Evolutionary conservation across 2,888 invertebrate species (phyloP), one percentile per base, ranked within the genome.

Genomic region (Limenitis camilla): DNA sequence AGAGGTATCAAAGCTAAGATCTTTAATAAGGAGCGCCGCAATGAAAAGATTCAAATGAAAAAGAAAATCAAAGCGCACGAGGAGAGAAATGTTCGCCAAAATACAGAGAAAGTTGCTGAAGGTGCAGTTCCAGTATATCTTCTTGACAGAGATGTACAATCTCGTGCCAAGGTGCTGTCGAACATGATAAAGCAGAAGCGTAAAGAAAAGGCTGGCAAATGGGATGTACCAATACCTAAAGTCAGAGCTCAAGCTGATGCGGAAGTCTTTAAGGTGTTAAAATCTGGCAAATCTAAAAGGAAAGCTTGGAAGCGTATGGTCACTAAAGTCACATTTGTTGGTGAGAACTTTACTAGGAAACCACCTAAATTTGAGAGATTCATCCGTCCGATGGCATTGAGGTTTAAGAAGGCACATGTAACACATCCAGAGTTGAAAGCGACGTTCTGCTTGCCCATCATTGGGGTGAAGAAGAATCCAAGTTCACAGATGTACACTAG

Each of bases 301-400:
- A 99, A 99, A 86, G 96, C 96, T 0, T 99, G 99, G 99, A 99
- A 99, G 73, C 89, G 99, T 53, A 98, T 99, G 98, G 98, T 99
- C 0, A 99, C 99, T 0, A 99, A 99, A 89, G 97, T 97, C 0
- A 96, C 96, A 44, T 99, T 92, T 81, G 99, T 99, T 4, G 99
- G 99, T 0, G 99, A 99, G 74, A 96, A 95, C 52, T 99, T 99
- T 75, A 99, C 99, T 1, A 90, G 99, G 39, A 99, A 99, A 88
- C 99, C 99, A 19, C 99, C 99, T 0, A 99, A 99, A 79, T 99
- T 97, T 86, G 99, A 99, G 74, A 90, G 99, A 55, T 99, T 99
- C 72, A 99, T 99, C 57, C 88, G 99, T 48, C 99, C 99, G 0
- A 99, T 99, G 99, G 98, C 94, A 0, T 79, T 99, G 4, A 88